These are phyloP conservation scores for Gopherus flavomarginatus DNA, from an alignment of 2,113 vertebrate genomes.

Conservation along the genomic window DNA sequence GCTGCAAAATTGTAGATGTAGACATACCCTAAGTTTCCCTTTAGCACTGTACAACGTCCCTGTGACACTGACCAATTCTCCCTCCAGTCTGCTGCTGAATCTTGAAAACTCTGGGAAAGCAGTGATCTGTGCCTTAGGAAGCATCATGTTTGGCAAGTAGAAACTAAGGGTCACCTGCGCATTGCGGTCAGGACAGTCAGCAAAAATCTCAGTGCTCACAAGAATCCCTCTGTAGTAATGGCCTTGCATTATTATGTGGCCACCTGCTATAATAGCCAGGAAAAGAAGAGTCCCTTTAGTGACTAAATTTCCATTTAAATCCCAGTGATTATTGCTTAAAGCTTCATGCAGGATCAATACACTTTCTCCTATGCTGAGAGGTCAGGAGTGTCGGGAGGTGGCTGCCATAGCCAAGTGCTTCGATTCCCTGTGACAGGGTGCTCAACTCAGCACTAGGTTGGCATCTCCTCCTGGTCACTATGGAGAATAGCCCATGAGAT, in stretches of 20 bases:
- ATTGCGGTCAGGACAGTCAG: neutral
- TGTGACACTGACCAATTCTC: neutral
- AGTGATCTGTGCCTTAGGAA: neutral
- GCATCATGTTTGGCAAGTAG: neutral
- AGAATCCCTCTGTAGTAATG: neutral
- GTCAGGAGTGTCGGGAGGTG: neutral
- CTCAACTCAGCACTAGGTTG: too few species aligned
- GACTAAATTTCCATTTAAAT: neutral
- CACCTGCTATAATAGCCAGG: neutral
- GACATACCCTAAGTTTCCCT: too few species aligned
- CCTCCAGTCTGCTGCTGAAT: neutral
- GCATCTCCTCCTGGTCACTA: too few species aligned
- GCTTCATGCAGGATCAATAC: neutral
- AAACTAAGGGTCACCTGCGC: neutral
- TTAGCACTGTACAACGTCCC: neutral
- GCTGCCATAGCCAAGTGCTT: neutral
- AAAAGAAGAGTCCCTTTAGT: neutral
- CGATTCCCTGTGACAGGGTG: neutral
- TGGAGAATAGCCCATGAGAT: too few species aligned
- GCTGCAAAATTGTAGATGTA: too few species aligned
- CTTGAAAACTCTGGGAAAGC: neutral
- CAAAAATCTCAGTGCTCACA: neutral
- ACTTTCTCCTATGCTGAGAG: neutral
- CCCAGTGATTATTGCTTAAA: neutral
- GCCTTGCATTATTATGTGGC: neutral